These are phyloP conservation scores for Boloria selene DNA, from an alignment of 2,888 invertebrate genomes.

Conservation along the genomic window DNA sequence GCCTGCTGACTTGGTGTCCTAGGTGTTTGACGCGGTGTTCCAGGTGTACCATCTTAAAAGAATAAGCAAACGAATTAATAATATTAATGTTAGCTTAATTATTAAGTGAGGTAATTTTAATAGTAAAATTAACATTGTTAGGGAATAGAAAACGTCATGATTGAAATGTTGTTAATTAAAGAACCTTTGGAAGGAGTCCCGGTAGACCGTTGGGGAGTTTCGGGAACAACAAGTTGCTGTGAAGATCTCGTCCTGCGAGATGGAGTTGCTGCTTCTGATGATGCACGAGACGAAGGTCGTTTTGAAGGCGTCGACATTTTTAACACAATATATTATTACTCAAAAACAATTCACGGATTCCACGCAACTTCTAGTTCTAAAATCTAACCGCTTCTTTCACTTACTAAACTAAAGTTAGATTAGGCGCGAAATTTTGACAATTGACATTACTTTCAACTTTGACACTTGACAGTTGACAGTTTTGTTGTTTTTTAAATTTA, in stretches of 20 bases:
- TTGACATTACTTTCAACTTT: constrained; percentile 5
- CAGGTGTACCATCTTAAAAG: constrained; percentile 50
- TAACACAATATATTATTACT: not conserved
- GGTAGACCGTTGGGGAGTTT: constrained; percentile 74
- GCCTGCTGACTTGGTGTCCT: constrained; percentile 56
- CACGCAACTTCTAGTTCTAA: too few relatives aligned
- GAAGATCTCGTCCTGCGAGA: constrained; percentile 71
- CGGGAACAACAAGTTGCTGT: constrained; percentile 74
- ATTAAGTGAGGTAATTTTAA: constrained; percentile 3
- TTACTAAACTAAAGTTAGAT: too few relatives aligned
- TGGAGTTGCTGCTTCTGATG: constrained; percentile 74
- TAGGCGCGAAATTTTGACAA: constrained; percentile 36
- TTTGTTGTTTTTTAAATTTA: too few relatives aligned
- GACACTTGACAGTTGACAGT: constrained; percentile 23
- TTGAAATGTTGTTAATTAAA: too few relatives aligned
- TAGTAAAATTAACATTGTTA: not conserved
- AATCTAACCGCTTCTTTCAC: not conserved
- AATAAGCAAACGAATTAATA: not conserved
- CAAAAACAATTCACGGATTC: not conserved
- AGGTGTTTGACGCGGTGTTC: constrained; percentile 54
- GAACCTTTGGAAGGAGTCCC: constrained; percentile 71
- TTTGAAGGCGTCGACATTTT: constrained; percentile 73
- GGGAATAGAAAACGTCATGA: too few relatives aligned
- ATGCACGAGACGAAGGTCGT: constrained; percentile 71
- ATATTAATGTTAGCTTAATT: not conserved